A percentile compares a stretch with the other conserved stretches of the same genome.
These are phyloP conservation scores for Megaceryle maxima DNA, from an alignment of 2,113 vertebrate genomes.

Conservation along the genomic window DNA sequence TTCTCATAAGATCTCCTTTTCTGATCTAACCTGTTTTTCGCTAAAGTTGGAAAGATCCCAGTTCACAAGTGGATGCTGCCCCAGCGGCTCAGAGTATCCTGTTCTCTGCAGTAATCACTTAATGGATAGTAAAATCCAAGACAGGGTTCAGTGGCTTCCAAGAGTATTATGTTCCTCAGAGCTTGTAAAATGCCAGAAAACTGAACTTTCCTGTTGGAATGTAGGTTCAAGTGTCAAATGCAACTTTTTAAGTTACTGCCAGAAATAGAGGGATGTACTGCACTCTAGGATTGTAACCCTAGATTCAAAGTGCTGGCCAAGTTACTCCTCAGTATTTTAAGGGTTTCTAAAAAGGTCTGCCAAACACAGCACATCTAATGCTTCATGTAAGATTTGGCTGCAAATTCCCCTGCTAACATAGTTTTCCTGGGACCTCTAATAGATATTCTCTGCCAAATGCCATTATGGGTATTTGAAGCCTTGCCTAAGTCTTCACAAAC, in stretches of 20 bases:
- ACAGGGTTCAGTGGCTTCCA: neutral
- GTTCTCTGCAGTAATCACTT: neutral
- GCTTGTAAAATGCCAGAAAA: neutral
- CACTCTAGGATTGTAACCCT: neutral
- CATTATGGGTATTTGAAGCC: neutral
- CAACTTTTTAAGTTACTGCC: neutral
- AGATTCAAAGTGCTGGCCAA: neutral
- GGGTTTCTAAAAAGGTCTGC: neutral
- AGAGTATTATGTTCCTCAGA: neutral
- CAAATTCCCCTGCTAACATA: neutral
- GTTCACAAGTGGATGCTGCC: neutral
- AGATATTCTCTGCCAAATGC: neutral
- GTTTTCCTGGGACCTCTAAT: neutral
- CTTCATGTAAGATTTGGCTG: neutral
- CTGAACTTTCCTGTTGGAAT: neutral
- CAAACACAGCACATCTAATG: neutral
- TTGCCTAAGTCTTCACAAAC: fast-evolving
- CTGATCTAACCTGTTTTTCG: neutral
- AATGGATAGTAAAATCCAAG: conserved; percentile 1
- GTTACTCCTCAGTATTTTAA: neutral
- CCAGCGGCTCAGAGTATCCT: neutral
- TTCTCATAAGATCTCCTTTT: neutral
- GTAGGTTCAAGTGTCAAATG: neutral
- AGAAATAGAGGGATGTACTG: neutral
- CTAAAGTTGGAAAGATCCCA: neutral